Conservation (phyloP, 2,888 invertebrate species). For the Anodontia alba region DNA sequence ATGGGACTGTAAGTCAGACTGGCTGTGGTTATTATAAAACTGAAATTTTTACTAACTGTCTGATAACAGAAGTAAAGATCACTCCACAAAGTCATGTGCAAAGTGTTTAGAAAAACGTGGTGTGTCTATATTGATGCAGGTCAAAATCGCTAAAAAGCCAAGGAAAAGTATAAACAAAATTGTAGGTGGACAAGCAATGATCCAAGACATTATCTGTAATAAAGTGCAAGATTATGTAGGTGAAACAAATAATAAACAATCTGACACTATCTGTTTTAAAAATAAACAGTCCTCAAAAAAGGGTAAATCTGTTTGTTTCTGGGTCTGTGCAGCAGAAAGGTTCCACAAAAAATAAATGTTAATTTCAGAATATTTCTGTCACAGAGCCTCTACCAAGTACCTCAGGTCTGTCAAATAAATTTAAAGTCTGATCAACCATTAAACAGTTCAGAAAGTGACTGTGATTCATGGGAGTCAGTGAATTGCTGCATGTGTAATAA, state of each 20-base stretch:
- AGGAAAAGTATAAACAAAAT: background rate
- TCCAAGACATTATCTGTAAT: background rate
- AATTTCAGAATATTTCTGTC: background rate
- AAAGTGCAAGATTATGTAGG: background rate
- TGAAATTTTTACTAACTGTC: background rate
- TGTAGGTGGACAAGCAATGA: background rate
- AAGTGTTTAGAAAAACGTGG: background rate
- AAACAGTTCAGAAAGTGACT: background rate
- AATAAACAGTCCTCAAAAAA: background rate
- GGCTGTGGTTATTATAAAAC: background rate
- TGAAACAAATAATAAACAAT: background rate
- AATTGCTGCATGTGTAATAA: slow-evolving; percentile 27
- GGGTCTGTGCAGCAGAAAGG: background rate
- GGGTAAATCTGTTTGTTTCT: background rate
- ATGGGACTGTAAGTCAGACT: slow-evolving; percentile 1
- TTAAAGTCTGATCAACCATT: background rate
- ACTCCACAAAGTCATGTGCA: too few species aligned
- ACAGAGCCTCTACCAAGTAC: background rate
- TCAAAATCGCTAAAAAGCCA: background rate
- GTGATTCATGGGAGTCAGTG: background rate
- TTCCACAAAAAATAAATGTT: background rate
- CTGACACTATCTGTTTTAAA: background rate
- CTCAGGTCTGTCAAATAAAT: background rate
- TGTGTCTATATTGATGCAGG: background rate
- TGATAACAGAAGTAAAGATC: background rate